Conservation (phyloP, 2,113 vertebrate genomes). For the Oxygymnocypris stewartii region DNA sequence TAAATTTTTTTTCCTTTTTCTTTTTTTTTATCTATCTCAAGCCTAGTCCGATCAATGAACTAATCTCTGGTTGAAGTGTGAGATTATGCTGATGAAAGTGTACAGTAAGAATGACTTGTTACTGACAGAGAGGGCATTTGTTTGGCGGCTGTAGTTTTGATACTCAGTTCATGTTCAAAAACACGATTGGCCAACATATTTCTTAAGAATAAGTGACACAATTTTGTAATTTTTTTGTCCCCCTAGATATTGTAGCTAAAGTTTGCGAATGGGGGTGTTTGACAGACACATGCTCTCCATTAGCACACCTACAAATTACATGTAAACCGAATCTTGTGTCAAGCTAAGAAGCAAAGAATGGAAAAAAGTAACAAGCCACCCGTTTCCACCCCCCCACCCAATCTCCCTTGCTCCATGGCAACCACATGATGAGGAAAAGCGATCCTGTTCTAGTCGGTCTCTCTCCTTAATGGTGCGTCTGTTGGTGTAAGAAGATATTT, state of each 20-base stretch:
- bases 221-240: too few relatives aligned
- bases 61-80: neutral
- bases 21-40: neutral
- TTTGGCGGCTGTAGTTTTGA: conserved; percentile 29
- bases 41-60: neutral
- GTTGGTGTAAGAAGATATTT: conserved; percentile 81
- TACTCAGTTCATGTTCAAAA: neutral
- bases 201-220: neutral
- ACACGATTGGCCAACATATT: neutral
- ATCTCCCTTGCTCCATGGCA: conserved; percentile 73
- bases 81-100: conserved; percentile 38
- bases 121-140: conserved; percentile 31
- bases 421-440: conserved; percentile 80
- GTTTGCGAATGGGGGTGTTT: conserved; percentile 12
- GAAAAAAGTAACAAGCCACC: conserved; percentile 36
- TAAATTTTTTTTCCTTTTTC: too few relatives aligned
- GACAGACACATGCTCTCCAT: conserved; percentile 25
- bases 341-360: conserved; percentile 76
- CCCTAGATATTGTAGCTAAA: neutral
- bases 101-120: conserved; percentile 6
- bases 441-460: conserved; percentile 81
- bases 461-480: conserved; percentile 83
- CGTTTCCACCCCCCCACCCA: conserved; percentile 35
- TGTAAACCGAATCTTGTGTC: conserved; percentile 73
- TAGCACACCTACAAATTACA: conserved; percentile 48